These are phyloP conservation scores for Myotis planiceps DNA, from an alignment of 2,797 vertebrate species.

Conservation along the genomic window DNA sequence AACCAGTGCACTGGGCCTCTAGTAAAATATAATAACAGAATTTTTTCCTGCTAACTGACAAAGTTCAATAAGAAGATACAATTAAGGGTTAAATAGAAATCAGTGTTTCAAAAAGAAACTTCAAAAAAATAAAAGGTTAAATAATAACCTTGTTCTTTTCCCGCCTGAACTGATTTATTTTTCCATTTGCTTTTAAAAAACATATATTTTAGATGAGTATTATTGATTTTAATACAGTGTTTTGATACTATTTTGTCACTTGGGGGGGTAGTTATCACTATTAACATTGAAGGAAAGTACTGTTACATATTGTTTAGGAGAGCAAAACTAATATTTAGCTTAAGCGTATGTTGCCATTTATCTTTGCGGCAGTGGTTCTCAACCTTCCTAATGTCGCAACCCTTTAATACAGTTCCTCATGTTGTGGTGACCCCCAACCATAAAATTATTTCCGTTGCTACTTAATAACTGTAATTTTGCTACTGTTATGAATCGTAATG, in stretches of 20 bases:
- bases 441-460: too few species aligned
- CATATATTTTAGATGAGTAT: neutral
- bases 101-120: neutral
- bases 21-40: neutral
- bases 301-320: neutral
- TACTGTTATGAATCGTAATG: too few species aligned
- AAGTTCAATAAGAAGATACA: neutral
- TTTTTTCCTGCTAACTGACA: neutral
- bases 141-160: neutral
- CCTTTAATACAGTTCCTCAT: too few species aligned
- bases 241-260: neutral
- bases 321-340: neutral
- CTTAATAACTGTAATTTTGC: too few species aligned
- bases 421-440: too few species aligned
- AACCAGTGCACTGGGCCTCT: too few species aligned
- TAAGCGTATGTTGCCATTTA: neutral
- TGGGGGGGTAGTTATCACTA: neutral
- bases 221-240: constrained; percentile 18
- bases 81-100: neutral
- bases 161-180: neutral
- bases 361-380: neutral
- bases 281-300: neutral
- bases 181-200: neutral
- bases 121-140: neutral
- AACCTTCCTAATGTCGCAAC: too few species aligned